Conservation (phyloP, 2,888 invertebrate genomes). For the Chaetogeoica ovagalla region DNA sequence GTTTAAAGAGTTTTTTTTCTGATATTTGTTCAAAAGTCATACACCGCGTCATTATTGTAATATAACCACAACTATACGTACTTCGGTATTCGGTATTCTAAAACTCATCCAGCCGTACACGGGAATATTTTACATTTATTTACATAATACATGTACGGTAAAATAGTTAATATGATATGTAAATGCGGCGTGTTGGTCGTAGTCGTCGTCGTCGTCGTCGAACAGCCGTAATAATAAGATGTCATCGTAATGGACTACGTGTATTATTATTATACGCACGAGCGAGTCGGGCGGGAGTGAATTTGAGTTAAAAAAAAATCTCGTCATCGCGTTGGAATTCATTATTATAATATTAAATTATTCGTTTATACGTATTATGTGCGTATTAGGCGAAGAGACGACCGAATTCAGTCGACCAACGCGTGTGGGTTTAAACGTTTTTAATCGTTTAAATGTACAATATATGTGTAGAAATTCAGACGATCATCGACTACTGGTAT, state of each 20-base stretch:
- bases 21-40: too few species aligned
- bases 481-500: too few species aligned
- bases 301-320: background rate
- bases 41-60: too few species aligned
- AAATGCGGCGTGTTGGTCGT: slow-evolving; percentile 1
- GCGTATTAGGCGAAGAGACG: background rate
- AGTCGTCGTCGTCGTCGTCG: slow-evolving; percentile 1
- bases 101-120: too few species aligned
- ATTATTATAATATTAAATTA: background rate
- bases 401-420: background rate
- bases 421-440: too few species aligned
- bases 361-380: background rate
- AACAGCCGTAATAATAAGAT: background rate
- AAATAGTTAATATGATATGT: slow-evolving; percentile 4
- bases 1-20: too few species aligned
- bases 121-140: too few species aligned
- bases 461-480: too few species aligned
- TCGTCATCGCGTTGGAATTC: slow-evolving; percentile 7
- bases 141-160: too few species aligned
- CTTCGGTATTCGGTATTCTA: too few species aligned
- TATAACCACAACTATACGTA: too few species aligned
- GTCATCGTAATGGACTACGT: slow-evolving; percentile 4
- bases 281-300: background rate
- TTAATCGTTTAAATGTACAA: too few species aligned
- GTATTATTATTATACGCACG: background rate